Conservation (phyloP, 2,113 vertebrate genomes). For the Oceanodroma tethys region DNA sequence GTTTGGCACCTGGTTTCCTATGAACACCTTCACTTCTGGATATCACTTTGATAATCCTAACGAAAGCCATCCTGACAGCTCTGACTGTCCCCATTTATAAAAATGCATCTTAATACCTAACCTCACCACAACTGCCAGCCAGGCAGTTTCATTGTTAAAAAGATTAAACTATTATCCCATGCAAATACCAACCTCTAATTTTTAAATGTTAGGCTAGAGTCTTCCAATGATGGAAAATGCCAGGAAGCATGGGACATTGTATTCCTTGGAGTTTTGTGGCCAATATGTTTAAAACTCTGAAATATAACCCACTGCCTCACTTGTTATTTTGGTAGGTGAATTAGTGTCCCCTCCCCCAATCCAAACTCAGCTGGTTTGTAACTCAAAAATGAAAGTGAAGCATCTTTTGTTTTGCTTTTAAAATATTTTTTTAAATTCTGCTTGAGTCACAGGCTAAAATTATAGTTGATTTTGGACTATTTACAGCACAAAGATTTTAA, state of each 20-base stretch:
- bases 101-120: background rate
- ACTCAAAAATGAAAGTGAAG: conserved; percentile 29
- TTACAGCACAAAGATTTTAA: conserved; percentile 38
- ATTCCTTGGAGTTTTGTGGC: background rate
- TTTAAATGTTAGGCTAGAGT: background rate
- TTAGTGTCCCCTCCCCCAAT: background rate
- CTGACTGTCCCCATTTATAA: background rate
- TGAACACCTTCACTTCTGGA: background rate
- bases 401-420: background rate
- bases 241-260: background rate
- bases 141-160: background rate
- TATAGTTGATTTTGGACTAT: conserved; percentile 28
- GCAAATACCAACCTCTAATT: background rate
- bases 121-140: background rate
- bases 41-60: background rate
- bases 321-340: background rate
- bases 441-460: conserved; percentile 31
- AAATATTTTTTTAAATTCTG: background rate
- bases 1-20: background rate
- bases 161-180: background rate
- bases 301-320: background rate
- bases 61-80: background rate
- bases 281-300: background rate
- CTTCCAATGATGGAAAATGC: background rate
- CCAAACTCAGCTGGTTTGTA: background rate